These are phyloP conservation scores for Characodon lateralis DNA, from an alignment of 2,797 vertebrate species.

Conservation along the genomic window DNA sequence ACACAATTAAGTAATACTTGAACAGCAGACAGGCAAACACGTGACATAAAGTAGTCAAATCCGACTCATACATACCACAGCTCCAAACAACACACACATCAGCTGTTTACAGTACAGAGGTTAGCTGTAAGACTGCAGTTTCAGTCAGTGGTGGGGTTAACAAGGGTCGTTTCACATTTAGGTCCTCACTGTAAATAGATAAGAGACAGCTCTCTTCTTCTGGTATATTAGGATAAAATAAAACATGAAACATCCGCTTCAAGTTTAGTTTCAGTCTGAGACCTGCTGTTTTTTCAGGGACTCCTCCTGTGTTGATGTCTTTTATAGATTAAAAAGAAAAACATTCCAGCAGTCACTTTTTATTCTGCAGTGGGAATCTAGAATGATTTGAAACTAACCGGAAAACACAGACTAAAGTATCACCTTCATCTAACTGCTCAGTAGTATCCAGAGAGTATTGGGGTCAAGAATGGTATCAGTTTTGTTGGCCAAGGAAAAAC, in stretches of 20 bases:
- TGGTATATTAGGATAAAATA: neutral
- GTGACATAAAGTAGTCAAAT: slow-evolving; percentile 78
- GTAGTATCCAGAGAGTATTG: slow-evolving; percentile 3
- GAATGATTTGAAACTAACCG: slow-evolving; percentile 16
- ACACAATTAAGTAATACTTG: slow-evolving; percentile 89
- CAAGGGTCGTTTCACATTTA: slow-evolving; percentile 58
- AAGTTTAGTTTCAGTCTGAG: slow-evolving; percentile 40
- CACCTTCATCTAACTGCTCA: slow-evolving; percentile 2
- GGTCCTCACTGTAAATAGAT: slow-evolving; percentile 54
- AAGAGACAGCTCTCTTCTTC: slow-evolving; percentile 44
- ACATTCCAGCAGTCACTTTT: slow-evolving; percentile 4
- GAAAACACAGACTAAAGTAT: slow-evolving; percentile 1
- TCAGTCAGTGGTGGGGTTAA: slow-evolving; percentile 55
- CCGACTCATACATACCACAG: slow-evolving; percentile 77
- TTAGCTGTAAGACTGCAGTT: slow-evolving; percentile 69
- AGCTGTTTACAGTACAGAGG: slow-evolving; percentile 85
- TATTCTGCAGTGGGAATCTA: slow-evolving; percentile 26
- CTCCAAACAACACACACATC: slow-evolving; percentile 88
- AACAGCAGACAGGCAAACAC: slow-evolving; percentile 93
- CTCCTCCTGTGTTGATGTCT: slow-evolving; percentile 3
- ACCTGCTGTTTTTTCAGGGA: slow-evolving; percentile 11
- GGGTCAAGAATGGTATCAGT: neutral
- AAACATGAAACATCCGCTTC: slow-evolving; percentile 23
- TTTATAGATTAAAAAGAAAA: slow-evolving; percentile 10
- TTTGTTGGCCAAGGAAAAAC: slow-evolving; percentile 2